Conservation (phyloP, 1,140 invertebrate genomes). For the Littorina saxatilis region DNA sequence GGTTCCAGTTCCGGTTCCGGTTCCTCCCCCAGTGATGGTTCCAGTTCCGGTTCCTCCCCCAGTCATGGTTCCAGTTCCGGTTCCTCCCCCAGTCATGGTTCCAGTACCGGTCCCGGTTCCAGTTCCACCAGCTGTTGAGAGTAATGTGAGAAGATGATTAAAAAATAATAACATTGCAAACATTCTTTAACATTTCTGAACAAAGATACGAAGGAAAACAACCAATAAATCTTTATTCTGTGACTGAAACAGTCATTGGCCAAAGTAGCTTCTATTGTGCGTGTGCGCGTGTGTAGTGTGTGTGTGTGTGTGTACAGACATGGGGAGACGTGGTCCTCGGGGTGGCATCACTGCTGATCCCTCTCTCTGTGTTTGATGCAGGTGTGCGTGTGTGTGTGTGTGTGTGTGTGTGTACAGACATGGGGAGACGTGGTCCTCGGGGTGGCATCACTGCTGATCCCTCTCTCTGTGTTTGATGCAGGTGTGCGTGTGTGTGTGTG, state of each 20-base stretch:
- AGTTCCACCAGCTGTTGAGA: constrained; percentile 16
- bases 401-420: too few relatives aligned
- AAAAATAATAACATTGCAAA: not conserved
- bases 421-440: not conserved
- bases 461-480: too few relatives aligned
- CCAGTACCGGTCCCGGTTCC: constrained; percentile 20
- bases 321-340: not conserved
- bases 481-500: constrained; percentile 4
- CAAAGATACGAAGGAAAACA: not conserved
- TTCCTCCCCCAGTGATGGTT: not conserved
- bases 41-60: not conserved
- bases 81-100: not conserved
- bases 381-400: not conserved
- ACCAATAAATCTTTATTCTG: not conserved
- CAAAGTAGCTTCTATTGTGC: not conserved
- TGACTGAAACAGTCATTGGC: not conserved
- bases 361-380: not conserved
- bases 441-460: too few relatives aligned
- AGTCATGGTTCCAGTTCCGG: not conserved
- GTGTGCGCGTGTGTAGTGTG: not conserved
- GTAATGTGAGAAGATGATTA: not conserved
- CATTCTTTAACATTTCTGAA: not conserved
- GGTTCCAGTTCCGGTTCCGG: not conserved
- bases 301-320: not conserved
- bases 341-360: not conserved